Conservation (phyloP, 2,113 vertebrate species). For the Mandrillus leucophaeus region DNA sequence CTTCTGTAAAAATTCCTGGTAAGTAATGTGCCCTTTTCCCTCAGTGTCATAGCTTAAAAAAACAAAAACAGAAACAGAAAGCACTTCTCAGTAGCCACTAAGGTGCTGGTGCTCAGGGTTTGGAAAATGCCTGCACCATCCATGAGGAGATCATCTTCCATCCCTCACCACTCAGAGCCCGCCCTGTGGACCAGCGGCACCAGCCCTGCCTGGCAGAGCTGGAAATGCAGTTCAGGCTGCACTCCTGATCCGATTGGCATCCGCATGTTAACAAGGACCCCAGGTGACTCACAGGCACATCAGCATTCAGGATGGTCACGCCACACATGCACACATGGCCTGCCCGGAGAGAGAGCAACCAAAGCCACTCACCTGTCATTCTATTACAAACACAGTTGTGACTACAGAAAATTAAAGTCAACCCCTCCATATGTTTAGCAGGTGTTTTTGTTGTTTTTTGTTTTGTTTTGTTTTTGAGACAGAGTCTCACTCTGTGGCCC, state of each 20-base stretch:
- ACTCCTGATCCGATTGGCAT: not conserved
- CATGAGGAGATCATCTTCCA: not conserved
- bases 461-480: no score
- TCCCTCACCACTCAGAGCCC: fast-evolving
- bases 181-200: not conserved
- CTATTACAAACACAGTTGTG: not conserved
- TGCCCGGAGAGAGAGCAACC: fast-evolving
- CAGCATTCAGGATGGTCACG: fast-evolving
- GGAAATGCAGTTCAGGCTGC: fast-evolving
- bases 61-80: conserved; percentile 4
- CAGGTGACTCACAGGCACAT: fast-evolving
- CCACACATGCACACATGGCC: fast-evolving
- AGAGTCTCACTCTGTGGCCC: no score
- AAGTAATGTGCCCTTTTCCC: conserved; percentile 81
- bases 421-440: no score
- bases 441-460: no score
- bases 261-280: not conserved
- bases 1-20: conserved; percentile 84
- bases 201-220: not conserved
- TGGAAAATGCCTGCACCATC: fast-evolving
- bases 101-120: fast-evolving
- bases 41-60: conserved; percentile 84
- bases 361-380: fast-evolving
- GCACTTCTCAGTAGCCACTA: fast-evolving
- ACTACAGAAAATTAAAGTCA: not conserved